phyloP scores from a whole-genome alignment of 2,113 vertebrate species.

The Limnothrissa miodon region DNA sequence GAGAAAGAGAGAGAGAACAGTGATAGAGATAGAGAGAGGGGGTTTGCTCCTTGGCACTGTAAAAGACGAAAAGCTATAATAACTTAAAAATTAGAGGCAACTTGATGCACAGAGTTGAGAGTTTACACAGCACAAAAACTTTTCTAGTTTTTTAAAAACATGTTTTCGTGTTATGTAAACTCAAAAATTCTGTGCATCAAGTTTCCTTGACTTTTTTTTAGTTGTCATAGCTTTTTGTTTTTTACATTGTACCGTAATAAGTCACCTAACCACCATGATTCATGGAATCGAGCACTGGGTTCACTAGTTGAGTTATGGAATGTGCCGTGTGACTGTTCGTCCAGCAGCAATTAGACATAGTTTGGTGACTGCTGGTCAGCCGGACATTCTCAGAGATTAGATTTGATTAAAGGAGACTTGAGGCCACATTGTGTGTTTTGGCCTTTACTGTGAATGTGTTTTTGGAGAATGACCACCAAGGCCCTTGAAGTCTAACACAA shows the following conservation, averaged over 20 bases:
- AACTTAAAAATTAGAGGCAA: no score
- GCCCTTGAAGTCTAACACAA: background rate
- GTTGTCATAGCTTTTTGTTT: no score
- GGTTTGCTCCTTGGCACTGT: conserved; percentile 20
- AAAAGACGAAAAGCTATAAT: no score
- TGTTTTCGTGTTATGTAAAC: no score
- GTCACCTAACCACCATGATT: background rate
- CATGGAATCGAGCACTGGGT: background rate
- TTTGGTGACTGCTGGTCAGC: conserved; percentile 10
- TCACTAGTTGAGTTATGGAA: background rate
- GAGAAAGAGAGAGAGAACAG: conserved; percentile 9
- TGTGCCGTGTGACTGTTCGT: background rate
- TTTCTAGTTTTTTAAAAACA: no score
- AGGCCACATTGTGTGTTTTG: conserved; percentile 27
- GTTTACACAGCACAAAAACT: no score
- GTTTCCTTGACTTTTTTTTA: no score
- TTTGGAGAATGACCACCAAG: conserved; percentile 22
- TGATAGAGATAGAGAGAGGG: conserved; percentile 15
- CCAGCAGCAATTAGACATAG: conserved; percentile 2
- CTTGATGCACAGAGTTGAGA: no score
- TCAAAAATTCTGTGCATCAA: no score
- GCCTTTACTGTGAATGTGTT: conserved; percentile 37
- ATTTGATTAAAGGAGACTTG: background rate
- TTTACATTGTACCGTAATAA: background rate
- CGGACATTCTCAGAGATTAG: conserved; percentile 3